Conservation (phyloP, 2,797 vertebrate genomes). For the Cuculus canorus region DNA sequence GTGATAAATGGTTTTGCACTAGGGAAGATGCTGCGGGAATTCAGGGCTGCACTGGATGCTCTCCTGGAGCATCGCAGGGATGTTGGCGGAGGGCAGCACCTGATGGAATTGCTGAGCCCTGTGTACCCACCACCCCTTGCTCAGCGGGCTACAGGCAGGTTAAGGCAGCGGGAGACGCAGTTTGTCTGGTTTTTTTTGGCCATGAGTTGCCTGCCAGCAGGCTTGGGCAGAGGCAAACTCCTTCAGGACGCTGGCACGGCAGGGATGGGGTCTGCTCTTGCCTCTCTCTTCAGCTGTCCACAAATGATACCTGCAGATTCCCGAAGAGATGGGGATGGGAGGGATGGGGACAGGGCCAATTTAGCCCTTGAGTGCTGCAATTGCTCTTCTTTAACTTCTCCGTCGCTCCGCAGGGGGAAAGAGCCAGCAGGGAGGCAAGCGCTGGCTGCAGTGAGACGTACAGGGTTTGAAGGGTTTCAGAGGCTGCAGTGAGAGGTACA, state of each 20-base stretch:
- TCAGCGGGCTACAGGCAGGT: fast-evolving
- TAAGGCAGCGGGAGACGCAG: fast-evolving
- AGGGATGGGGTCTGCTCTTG: fast-evolving
- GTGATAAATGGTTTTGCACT: conserved; percentile 67
- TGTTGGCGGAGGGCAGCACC: neutral
- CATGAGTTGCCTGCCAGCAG: fast-evolving
- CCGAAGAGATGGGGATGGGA: neutral
- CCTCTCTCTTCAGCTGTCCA: fast-evolving
- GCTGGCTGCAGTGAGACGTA: neutral
- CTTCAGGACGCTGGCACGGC: fast-evolving
- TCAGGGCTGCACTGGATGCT: neutral
- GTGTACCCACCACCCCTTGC: fast-evolving
- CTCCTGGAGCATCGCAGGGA: neutral
- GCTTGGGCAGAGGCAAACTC: neutral
- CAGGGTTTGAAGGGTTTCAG: neutral
- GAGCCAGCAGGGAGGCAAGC: neutral
- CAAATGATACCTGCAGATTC: neutral
- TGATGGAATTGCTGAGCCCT: neutral
- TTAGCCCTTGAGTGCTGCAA: neutral
- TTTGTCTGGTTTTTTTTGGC: neutral
- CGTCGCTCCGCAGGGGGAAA: neutral
- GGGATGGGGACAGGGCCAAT: neutral
- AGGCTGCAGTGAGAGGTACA: neutral
- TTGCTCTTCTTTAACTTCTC: neutral
- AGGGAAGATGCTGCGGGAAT: neutral